phyloP scores from a whole-genome alignment of 2,113 vertebrate species.

The Rousettus leschenaultii region DNA sequence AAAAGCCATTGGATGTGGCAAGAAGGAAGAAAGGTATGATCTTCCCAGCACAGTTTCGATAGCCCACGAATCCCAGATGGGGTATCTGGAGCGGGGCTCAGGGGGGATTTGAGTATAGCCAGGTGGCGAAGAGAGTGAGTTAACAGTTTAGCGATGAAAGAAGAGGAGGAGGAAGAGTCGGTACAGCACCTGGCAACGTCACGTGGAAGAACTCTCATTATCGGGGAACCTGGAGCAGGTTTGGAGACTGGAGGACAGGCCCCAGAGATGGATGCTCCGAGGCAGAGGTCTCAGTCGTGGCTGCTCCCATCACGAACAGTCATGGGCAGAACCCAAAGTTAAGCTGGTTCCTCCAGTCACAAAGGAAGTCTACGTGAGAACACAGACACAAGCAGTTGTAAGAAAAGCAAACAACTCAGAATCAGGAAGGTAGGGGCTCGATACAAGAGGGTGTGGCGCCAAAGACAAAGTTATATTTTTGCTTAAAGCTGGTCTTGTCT shows the following conservation, averaged over 20 bases:
- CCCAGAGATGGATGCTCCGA: not conserved
- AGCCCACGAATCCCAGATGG: not conserved
- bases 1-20: not conserved
- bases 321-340: not conserved
- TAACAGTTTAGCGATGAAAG: not conserved
- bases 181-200: not conserved
- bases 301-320: not conserved
- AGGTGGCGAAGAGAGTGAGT: not conserved
- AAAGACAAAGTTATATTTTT: not conserved
- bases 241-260: not conserved
- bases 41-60: not conserved
- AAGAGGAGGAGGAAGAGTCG: not conserved
- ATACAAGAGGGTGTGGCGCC: rapidly evolving
- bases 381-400: not conserved
- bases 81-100: rapidly evolving
- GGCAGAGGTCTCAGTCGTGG: no score
- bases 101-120: not conserved
- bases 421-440: not conserved
- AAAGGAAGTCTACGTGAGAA: not conserved
- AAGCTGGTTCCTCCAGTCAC: not conserved
- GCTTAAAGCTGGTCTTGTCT: not conserved
- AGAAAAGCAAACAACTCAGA: not conserved
- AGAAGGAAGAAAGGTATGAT: not conserved
- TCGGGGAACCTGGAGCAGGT: not conserved
- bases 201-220: not conserved